Percentiles rank a stretch among this genome's conserved stretches.
phyloP scores from a whole-genome alignment of 2,797 vertebrate genomes.

The Trachurus trachurus region DNA sequence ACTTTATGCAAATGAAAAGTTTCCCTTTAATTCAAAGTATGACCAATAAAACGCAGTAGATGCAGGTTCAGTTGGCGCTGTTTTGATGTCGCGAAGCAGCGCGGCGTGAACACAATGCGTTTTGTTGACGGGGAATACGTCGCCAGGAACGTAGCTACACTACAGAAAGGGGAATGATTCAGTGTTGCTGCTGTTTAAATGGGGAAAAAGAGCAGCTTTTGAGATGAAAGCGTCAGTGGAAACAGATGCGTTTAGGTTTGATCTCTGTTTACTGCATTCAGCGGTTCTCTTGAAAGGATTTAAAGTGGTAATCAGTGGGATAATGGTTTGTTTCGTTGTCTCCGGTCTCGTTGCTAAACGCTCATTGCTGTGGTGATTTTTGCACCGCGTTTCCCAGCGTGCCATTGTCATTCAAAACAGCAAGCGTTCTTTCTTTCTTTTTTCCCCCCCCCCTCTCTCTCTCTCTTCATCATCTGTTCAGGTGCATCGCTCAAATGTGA shows the following conservation, averaged over 20 bases:
- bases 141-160: slow-evolving; percentile 32
- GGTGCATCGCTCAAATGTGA: slow-evolving; percentile 20
- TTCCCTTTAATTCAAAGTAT: slow-evolving; percentile 56
- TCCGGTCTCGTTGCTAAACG: slow-evolving; percentile 21
- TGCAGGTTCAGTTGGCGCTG: slow-evolving; percentile 32
- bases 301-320: slow-evolving; percentile 65
- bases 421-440: background rate
- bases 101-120: slow-evolving; percentile 19
- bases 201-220: slow-evolving; percentile 34
- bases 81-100: slow-evolving; percentile 34
- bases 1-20: slow-evolving; percentile 53
- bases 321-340: slow-evolving; percentile 62
- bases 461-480: slow-evolving; percentile 14
- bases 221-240: slow-evolving; percentile 61
- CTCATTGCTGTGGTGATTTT: slow-evolving; percentile 39
- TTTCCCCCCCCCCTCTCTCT: background rate
- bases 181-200: slow-evolving; percentile 43
- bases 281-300: slow-evolving; percentile 53
- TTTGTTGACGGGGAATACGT: slow-evolving; percentile 47
- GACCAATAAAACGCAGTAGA: slow-evolving; percentile 45
- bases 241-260: slow-evolving; percentile 58
- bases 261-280: slow-evolving; percentile 63
- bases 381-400: slow-evolving; percentile 17
- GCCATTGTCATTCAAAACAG: slow-evolving; percentile 56
- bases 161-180: slow-evolving; percentile 18